Conservation (phyloP, 2,113 vertebrate genomes). For the Pseudorasbora parva region DNA sequence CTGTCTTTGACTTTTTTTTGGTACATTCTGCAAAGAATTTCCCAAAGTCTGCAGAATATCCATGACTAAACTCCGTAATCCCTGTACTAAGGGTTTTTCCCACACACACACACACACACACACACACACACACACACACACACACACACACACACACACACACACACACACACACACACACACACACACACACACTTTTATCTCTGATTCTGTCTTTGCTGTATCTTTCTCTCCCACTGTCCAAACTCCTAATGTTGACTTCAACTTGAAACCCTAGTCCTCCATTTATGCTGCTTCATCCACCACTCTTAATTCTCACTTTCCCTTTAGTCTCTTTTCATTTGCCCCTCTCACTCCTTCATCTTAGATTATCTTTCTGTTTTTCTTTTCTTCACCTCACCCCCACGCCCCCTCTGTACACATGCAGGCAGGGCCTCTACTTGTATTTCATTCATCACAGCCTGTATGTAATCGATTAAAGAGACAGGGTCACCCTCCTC, state of each 20-base stretch:
- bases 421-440: background rate
- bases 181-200: slow-evolving; percentile 28
- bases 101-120: background rate
- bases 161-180: slow-evolving; percentile 14
- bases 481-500: slow-evolving; percentile 25
- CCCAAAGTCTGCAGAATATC: slow-evolving; percentile 52
- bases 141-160: too few species aligned
- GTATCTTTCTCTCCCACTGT: background rate
- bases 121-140: too few species aligned
- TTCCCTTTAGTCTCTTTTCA: slow-evolving; percentile 18
- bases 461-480: slow-evolving; percentile 49
- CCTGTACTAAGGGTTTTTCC: slow-evolving; percentile 6
- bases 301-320: slow-evolving; percentile 26
- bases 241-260: background rate
- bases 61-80: slow-evolving; percentile 44
- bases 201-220: background rate
- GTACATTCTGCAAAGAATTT: slow-evolving; percentile 27
- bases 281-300: slow-evolving; percentile 8
- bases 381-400: slow-evolving; percentile 3
- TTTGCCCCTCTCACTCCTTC: background rate
- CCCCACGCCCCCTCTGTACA: background rate
- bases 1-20: slow-evolving; percentile 42
- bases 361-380: background rate
- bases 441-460: slow-evolving; percentile 46
- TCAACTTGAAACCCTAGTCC: background rate